Evolutionary conservation across 2,797 vertebrate species (phyloP), one percentile per base, ranked within the genome.

Genomic region (Crocidura indochinensis): DNA sequence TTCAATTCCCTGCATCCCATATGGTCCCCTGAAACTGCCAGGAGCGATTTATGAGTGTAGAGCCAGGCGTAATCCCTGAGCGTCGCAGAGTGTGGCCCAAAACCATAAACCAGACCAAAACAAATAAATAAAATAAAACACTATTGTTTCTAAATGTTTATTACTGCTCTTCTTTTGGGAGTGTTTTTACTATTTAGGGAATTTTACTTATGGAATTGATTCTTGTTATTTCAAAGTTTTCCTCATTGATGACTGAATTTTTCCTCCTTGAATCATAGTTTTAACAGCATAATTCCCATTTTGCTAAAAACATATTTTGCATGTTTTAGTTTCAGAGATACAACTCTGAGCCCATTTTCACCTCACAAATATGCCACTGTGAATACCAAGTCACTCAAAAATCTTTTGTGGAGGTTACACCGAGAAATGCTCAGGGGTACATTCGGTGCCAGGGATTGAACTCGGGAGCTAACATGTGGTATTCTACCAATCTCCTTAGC

Each of bases 201-300:
- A n/a, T 24, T 67, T 73, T 93, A 69, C 22, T 56, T 67, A 49
- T 46, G 8, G 72, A 86, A 86, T 71, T 90, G 74, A 78, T 83
- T 90, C 67, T 78, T 83, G 22, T 24, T 75, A 90, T 69, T 83
- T 86, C 27, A 51, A 68, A 56, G 69, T 83, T 90, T 78, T 82
- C 27, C 8, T 83, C 44, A 68, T 77, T 60, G 71, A 17, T 60
- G n/a, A 72, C 49, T 24, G 7, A 75, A 26, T 56, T 51, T 72
- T 72, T 60, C 56, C 62, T 87, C 51, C 56, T 12, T 3, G n/a
- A 60, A 51, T 38, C 29, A 65, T 56, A 27, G 64, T 53, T 90
- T 80, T 44, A 86, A 71, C 27, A 90, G 51, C 12, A 24, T 64
- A 44, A 75, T 7, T 84, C 11, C 19, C 29, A 29, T 80, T 91